These are phyloP conservation scores for Microctonus aethiopoides DNA, from an alignment of 2,888 invertebrate genomes.

Conservation along the genomic window DNA sequence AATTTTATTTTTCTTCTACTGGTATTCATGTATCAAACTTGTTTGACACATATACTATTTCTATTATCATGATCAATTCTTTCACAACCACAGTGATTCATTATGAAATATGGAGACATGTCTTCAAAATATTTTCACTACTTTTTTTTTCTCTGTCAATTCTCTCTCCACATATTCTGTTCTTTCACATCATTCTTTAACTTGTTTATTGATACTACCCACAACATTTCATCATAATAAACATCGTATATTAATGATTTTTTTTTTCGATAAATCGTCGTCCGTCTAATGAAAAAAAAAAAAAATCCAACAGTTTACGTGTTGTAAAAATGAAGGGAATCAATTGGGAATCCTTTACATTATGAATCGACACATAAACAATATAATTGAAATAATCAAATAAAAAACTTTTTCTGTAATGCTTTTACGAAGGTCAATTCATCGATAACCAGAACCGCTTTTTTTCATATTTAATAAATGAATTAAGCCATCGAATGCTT, in stretches of 20 bases:
- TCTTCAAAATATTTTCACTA: slow-evolving; percentile 5
- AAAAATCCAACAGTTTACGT: background rate
- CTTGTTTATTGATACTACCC: background rate
- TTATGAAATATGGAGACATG: background rate
- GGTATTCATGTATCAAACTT: background rate
- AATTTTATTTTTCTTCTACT: background rate
- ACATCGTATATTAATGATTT: no score
- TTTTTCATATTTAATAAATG: background rate
- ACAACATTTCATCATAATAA: background rate
- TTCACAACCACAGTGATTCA: no score
- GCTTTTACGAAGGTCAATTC: background rate
- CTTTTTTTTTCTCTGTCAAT: slow-evolving; percentile 15
- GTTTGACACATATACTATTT: background rate
- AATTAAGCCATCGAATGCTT: background rate
- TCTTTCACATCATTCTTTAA: background rate
- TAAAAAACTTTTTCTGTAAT: background rate
- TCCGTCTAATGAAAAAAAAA: background rate
- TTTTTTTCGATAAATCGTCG: no score
- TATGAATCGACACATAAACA: background rate
- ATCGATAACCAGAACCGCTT: background rate
- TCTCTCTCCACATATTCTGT: background rate
- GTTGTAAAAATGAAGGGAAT: background rate
- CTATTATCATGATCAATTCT: background rate
- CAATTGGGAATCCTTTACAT: background rate
- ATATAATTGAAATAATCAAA: background rate